phyloP scores from a whole-genome alignment of 2,888 invertebrate species.

The Leptinotarsa rubiginosa region DNA sequence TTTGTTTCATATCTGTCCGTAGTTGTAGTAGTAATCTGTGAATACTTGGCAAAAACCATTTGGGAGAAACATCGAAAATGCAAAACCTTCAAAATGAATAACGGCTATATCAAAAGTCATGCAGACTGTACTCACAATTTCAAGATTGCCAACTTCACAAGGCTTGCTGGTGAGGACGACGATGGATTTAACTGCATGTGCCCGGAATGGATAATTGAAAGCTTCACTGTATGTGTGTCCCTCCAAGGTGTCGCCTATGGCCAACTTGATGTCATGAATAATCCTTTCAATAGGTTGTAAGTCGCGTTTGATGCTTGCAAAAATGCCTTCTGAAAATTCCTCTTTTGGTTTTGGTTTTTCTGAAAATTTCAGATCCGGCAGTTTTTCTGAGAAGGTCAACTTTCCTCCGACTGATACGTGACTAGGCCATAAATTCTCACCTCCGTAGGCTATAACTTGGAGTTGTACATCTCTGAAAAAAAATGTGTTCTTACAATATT shows the following conservation, averaged over 20 bases:
- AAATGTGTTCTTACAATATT: conserved; percentile 30
- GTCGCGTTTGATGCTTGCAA: neutral
- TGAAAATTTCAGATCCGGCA: conserved; percentile 63
- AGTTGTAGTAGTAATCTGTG: too few species aligned
- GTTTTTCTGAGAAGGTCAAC: conserved; percentile 67
- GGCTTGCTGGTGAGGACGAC: conserved; percentile 75
- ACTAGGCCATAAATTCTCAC: conserved; percentile 69
- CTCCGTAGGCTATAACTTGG: conserved; percentile 72
- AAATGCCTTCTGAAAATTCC: conserved; percentile 51
- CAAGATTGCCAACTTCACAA: conserved; percentile 70
- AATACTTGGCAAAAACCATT: too few species aligned
- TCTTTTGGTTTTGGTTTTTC: conserved; percentile 50
- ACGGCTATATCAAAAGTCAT: too few species aligned
- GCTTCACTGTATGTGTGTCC: conserved; percentile 74
- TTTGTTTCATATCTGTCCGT: too few species aligned
- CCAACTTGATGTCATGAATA: conserved; percentile 58
- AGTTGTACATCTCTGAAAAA: conserved; percentile 71
- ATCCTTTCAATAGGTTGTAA: conserved; percentile 55
- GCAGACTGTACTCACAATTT: conserved; percentile 67
- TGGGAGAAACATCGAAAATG: too few species aligned
- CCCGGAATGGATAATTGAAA: conserved; percentile 78
- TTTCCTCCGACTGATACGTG: conserved; percentile 70
- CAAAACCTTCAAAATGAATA: too few species aligned
- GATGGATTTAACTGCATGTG: conserved; percentile 80
- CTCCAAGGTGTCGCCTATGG: conserved; percentile 53